Evolutionary conservation across 2,888 invertebrate genomes (phyloP), one percentile per base, ranked within the genome.

Genomic region (Spodoptera littoralis): DNA sequence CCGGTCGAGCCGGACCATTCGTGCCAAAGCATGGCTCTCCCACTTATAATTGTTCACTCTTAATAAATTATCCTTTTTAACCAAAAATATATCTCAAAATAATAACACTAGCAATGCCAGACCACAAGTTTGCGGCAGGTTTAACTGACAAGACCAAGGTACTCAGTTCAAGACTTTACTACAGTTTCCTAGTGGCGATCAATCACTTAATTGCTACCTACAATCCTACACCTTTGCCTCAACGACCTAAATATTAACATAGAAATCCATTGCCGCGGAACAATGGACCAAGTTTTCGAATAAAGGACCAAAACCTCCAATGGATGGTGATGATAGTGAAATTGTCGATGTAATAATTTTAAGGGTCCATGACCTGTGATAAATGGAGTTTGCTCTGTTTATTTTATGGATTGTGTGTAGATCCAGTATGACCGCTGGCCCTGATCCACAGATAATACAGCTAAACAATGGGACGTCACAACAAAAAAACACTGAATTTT

Each of bases 161-260:
- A 57, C 73, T 69, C 76, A 70, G 71, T 67, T 77, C 77, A 76
- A 77, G 79, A 79, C 80, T 80, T 78, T 73, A 81, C 76, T 79
- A 79, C 81, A 77, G 80, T 79, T 79, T 81, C 77, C 73, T 72
- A 68, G 80, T 75, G 74, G 80, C 76, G 72, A 85, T 85, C 82
- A 84, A 85, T 85, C 84, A 84, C 79, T 70, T 70, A 68, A 70
- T 58, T 76, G 42, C 54, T 56, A 57, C 47, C 47, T 48, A 18
- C 24, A 47, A 24, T 24, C 27, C 12, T 3, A 3, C 22, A 18
- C 24, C 42, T 2, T 4, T 30, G 0, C 12, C 12, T 44, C 4
- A 30, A 13, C 53, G 11, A 42, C 5, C 1, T 6, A 0, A 3
- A 0, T 0, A 2, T 9, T 0, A 42, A 43, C 9, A 13, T 5